Base-by-base conservation (phyloP, 2,888 invertebrate genomes). In the Pocota personata region DNA sequence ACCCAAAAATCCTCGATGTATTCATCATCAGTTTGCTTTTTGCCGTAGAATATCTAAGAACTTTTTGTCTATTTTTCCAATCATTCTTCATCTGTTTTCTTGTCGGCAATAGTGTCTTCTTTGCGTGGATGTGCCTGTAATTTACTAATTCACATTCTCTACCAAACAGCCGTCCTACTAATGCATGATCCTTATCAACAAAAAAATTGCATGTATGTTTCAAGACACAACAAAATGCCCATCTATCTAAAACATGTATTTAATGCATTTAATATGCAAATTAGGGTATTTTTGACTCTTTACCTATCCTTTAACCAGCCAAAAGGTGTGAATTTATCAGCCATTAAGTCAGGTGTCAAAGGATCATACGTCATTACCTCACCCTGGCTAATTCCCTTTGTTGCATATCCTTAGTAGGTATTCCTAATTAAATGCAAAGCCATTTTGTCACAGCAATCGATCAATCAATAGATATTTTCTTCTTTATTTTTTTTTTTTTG, bases 321-420 rank as follows among this genome's bases (percentile, higher is more conserved):
- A 35, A 84, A 83, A 84, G 80, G 84, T 84, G 84, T 80, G 80
- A 84, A 80, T 80, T 71, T 80, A 79, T 52, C 80, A 64, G 69
- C 71, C 80, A 84, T 80, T 84, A 80, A 80, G 84, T 84, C 84
- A 84, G 84, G 84, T 84, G 79, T 84, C 84, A 71, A 71, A 76
- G 71, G 84, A 80, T 84, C 80, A 80, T 58, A 43, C 16, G 32
- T 72, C 60, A 84, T 84, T 80, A 80, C 58, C 62, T 1, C 14
- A 16, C 21, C 30, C 27, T 24, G 24, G 24, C 24, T 24, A 24
- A 12, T 55, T 30, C 12, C 16, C 2, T 46, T 52, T 8, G 16
- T 12, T 62, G 35, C 40, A 10, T 48, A 12, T 6, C 4, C 16
- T 40, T 71, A 66, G 37, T n/a, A 37, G 30, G 19, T 24, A 16